Conservation (phyloP, 2,797 vertebrate genomes). For the Pseudotriccus pelzelni region DNA sequence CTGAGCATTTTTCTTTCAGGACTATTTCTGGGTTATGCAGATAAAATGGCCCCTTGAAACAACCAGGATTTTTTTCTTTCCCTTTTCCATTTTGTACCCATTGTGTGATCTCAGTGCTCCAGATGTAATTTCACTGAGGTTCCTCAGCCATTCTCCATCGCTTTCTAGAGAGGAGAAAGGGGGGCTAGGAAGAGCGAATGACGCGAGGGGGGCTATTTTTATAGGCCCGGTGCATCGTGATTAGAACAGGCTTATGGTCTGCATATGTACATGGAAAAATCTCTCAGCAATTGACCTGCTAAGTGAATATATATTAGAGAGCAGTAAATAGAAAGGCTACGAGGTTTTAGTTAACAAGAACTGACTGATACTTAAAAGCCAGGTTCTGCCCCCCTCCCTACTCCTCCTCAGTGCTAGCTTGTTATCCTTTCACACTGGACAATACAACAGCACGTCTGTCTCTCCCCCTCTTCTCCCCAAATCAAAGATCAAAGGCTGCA, state of each 20-base stretch:
- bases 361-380: constrained; percentile 73
- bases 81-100: constrained; percentile 18
- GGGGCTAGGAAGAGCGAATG: constrained; percentile 47
- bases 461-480: constrained; percentile 85
- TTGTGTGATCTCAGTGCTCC: constrained; percentile 49
- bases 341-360: constrained; percentile 72
- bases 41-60: constrained; percentile 60
- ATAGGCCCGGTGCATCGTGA: constrained; percentile 9
- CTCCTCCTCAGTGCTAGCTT: constrained; percentile 66
- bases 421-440: constrained; percentile 77
- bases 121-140: constrained; percentile 51
- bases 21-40: constrained; percentile 47
- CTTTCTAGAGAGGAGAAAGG: constrained; percentile 51
- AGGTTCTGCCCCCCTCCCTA: constrained; percentile 57
- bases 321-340: constrained; percentile 67
- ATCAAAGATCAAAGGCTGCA: constrained; percentile 99
- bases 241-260: constrained; percentile 46
- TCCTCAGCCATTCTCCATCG: constrained; percentile 49
- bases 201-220: constrained; percentile 25
- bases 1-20: constrained; percentile 21
- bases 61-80: neutral
- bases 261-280: constrained; percentile 48
- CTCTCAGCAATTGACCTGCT: constrained; percentile 68
- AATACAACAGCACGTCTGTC: constrained; percentile 74
- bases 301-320: constrained; percentile 64